These are phyloP conservation scores for Lethenteron camtschaticum DNA, from an alignment of 2,113 vertebrate genomes.

Conservation along the genomic window DNA sequence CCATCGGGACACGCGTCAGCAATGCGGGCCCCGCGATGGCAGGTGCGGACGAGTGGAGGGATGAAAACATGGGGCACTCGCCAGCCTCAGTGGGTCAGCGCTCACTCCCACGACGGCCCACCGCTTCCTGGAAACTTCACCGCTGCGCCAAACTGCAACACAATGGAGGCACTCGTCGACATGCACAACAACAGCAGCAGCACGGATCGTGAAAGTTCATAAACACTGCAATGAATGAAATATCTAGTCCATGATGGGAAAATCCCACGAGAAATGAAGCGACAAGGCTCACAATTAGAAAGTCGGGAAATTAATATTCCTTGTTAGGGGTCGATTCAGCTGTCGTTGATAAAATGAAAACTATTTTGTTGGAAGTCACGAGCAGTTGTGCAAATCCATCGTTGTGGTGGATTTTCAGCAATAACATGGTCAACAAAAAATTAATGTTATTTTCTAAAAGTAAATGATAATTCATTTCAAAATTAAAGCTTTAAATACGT, in stretches of 20 bases:
- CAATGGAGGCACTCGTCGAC: background rate
- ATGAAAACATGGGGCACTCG: constrained; percentile 12
- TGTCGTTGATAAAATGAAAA: no score
- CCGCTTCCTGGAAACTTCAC: constrained; percentile 45
- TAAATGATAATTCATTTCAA: background rate
- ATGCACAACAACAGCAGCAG: background rate
- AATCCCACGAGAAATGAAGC: background rate
- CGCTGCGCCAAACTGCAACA: constrained; percentile 31
- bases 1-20: background rate
- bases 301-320: no score
- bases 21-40: background rate
- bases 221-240: background rate
- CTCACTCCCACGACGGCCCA: constrained; percentile 37
- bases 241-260: background rate
- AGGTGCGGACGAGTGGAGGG: background rate
- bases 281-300: background rate
- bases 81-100: constrained; percentile 22
- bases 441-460: background rate
- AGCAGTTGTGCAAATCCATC: no score
- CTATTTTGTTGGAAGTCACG: no score
- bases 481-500: background rate
- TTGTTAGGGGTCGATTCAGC: no score
- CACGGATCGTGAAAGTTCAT: background rate
- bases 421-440: no score
- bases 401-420: no score